Base-by-base conservation (phyloP, 1,140 invertebrate genomes). In the Idris sp. region DNA sequence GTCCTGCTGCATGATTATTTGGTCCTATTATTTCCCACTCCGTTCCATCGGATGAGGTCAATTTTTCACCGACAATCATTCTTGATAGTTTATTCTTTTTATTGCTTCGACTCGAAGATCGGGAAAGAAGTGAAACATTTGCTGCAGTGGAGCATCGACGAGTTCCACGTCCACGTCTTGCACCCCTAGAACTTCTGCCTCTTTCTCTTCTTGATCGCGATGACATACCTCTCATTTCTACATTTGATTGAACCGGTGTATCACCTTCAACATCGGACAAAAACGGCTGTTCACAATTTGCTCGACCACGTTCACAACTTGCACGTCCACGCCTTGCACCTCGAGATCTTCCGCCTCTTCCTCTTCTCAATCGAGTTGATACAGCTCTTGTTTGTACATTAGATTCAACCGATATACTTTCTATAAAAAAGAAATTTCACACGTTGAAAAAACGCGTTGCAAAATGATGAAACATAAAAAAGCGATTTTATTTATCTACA, bases 11-110 rank as follows among this genome's bases (percentile, higher is more conserved):
- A 35, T 18, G 8, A 49, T 13, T 36, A 49, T 49, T 49, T 8
- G 18, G 30, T n/a, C 46, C 31, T 22, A 49, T 13, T 35, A 49
- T 9, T 25, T 49, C 16, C 46, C 30, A 38, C 4, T 18, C 16
- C 7, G 35, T 38, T n/a, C 35, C 35, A 38, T 38, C 35, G 18
- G 35, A 18, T 38, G 15, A 38, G 13, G 13, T 14, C 13, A 35
- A n/a, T 14, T 35, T 35, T 2, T 35, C 33, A 3, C 13, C 13
- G 11, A 35, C 11, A 11, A 5, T 13, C 33, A 35, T 10, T 18
- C 14, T 18, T 19, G 15, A 18, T 1, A 18, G 36, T n/a, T 9
- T 19, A 16, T 18, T 40, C 10, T 35, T 35, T 6, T 35, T 13
- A 18, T 7, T 40, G 16, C n/a, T 19, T 18, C 13, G 36, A 2